Percentiles rank a stretch among this genome's conserved stretches.
These are phyloP conservation scores for Lepetodrilus schrolli DNA, from an alignment of 2,888 invertebrate genomes.

Conservation along the genomic window DNA sequence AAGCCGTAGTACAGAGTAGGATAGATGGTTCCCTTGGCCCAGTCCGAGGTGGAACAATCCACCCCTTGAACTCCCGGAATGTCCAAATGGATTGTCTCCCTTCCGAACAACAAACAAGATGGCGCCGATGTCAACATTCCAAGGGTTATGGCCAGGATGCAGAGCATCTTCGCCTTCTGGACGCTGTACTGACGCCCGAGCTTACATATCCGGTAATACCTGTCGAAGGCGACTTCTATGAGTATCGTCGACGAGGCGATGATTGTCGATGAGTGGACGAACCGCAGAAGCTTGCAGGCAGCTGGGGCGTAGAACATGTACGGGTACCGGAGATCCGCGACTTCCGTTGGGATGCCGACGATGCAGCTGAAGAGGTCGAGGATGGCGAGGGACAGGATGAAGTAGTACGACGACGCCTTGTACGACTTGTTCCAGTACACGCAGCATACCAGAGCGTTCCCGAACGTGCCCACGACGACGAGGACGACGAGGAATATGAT, in stretches of 20 bases:
- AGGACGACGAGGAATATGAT: conserved; percentile 63
- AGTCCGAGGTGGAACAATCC: conserved; percentile 69
- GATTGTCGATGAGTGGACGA: conserved; percentile 64
- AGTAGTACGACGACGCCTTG: conserved; percentile 66
- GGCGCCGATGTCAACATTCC: conserved; percentile 65
- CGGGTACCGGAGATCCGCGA: conserved; percentile 65
- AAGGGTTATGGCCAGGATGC: conserved; percentile 55
- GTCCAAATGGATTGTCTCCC: conserved; percentile 50
- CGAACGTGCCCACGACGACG: conserved; percentile 60
- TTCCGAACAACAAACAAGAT: conserved; percentile 61
- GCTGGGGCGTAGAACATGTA: conserved; percentile 65
- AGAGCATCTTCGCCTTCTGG: conserved; percentile 55
- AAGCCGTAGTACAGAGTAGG: conserved; percentile 66
- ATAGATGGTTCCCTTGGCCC: conserved; percentile 58
- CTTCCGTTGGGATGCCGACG: conserved; percentile 68
- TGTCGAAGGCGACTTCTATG: conserved; percentile 64
- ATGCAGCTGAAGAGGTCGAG: conserved; percentile 68
- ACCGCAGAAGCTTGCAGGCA: conserved; percentile 67
- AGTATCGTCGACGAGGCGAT: conserved; percentile 66
- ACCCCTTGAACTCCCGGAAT: conserved; percentile 49
- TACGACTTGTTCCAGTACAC: conserved; percentile 59
- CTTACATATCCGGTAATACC: conserved; percentile 64
- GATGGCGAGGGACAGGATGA: conserved; percentile 63
- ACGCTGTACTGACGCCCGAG: conserved; percentile 63
- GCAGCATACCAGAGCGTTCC: conserved; percentile 63